Evolutionary conservation across 37 sponge, comb jelly and placozoan genomes (phyloP).

Genomic region (Agelas oroides): DNA sequence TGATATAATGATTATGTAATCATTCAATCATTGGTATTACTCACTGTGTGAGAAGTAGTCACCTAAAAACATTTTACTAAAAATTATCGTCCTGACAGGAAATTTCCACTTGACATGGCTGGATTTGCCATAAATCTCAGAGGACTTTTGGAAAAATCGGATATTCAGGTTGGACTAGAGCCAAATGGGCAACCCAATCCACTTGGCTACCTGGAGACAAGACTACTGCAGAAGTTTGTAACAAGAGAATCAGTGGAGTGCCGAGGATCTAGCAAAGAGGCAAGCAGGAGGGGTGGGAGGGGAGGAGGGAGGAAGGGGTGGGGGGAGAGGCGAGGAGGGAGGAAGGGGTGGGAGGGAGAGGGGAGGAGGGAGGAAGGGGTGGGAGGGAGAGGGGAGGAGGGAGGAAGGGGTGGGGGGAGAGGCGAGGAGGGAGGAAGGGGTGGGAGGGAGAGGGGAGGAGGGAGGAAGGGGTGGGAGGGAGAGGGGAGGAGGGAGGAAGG

Average conservation of each 20-base stretch:
- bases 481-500: too few species aligned
- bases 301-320: too few species aligned
- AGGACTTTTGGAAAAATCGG: constrained; percentile 41
- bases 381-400: too few species aligned
- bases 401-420: too few species aligned
- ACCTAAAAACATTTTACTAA: too few species aligned
- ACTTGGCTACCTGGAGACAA: constrained; percentile 63
- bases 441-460: too few species aligned
- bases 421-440: too few species aligned
- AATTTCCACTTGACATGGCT: constrained; percentile 94
- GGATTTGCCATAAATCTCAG: constrained; percentile 85
- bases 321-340: constrained; percentile 18
- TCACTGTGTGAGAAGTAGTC: too few species aligned
- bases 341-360: background rate
- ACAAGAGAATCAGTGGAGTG: constrained; percentile 57
- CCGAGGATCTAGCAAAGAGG: constrained; percentile 17
- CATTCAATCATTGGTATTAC: too few species aligned
- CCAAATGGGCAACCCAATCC: background rate
- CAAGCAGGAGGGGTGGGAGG: background rate
- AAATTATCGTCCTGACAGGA: constrained; percentile 16
- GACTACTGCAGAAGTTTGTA: constrained; percentile 44
- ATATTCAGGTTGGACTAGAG: constrained; percentile 22
- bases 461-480: too few species aligned
- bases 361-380: too few species aligned
- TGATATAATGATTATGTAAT: too few species aligned